Base-by-base conservation (phyloP, 2,888 invertebrate species). In the Branchipolynoe longqiensis region DNA sequence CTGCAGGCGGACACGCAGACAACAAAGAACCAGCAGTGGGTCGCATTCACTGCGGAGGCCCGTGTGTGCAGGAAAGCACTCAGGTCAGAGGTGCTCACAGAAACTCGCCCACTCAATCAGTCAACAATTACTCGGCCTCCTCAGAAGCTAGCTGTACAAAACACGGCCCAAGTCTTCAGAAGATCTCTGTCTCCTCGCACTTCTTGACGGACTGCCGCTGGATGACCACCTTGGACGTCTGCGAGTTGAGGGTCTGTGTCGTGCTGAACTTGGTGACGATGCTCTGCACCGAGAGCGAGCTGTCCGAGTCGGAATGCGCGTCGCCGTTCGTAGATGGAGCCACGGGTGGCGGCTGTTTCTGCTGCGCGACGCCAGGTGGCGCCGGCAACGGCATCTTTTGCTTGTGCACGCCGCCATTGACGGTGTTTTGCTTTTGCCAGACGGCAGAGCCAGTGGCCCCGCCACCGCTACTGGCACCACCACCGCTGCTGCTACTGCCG, bases 171-270 rank as follows among this genome's bases (percentile, higher is more conserved):
- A 59, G 59, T 59, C 59, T 31, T 64, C 64, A 82, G 56, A 56
- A 82, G 25, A 82, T 82, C 56, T 82, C 82, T 14, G 82, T 82
- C 56, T 82, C 82, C 56, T 82, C 82, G 28, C 82, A 56, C 56
- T 82, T 82, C 56, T 56, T 48, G 33, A 82, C 82, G 36, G 82
- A 82, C 74, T 40, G 48, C n/a, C 74, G 74, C 48, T 74, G 74
- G 74, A 74, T 74, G 41, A 74, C 74, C n/a, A 74, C 74, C 28
- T 74, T 74, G 41, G 74, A 74, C 6, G 74, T 74, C 48, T 74
- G 74, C 14, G 74, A 74, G 48, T 74, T 74, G 41, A 74, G 48
- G 25, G 74, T 74, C 41, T 74, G 74, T 22, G 74, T 74, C 40
- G 74, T 74, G 48, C 74, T 74, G 74, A 74, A 74, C 74, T 74